These are phyloP conservation scores for Aphidius colemani DNA, from an alignment of 2,888 invertebrate species.

Conservation along the genomic window DNA sequence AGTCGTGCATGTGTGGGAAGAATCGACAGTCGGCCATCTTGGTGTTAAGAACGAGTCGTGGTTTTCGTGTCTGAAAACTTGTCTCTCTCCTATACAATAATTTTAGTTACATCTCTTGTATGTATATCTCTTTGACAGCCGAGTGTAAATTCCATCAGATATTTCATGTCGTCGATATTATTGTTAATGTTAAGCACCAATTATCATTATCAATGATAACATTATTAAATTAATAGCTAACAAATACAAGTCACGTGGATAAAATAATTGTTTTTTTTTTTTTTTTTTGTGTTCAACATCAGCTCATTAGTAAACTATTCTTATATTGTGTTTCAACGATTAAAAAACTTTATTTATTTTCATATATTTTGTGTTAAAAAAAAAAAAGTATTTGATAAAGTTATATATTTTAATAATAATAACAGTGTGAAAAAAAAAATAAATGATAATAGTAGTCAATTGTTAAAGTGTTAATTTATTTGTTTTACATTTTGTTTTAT, in stretches of 20 bases:
- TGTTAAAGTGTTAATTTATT: slow-evolving; percentile 4
- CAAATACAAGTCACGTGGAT: slow-evolving; percentile 23
- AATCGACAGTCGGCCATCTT: slow-evolving; percentile 49
- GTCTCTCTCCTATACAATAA: too few relatives aligned
- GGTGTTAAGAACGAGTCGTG: slow-evolving; percentile 44
- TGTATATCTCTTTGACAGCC: slow-evolving; percentile 25
- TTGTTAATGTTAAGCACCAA: neutral
- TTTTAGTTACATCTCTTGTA: too few relatives aligned
- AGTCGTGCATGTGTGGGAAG: slow-evolving; percentile 16
- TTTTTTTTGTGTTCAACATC: neutral
- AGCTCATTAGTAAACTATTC: too few relatives aligned
- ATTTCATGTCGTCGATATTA: slow-evolving; percentile 21
- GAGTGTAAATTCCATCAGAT: slow-evolving; percentile 13
- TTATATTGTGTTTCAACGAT: too few relatives aligned
- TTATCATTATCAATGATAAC: slow-evolving; percentile 22
- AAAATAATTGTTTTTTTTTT: slow-evolving; percentile 18
- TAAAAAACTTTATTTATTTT: too few relatives aligned
- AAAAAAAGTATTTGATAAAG: too few relatives aligned
- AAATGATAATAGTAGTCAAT: slow-evolving; percentile 2
- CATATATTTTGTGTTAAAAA: too few relatives aligned
- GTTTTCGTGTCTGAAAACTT: slow-evolving; percentile 32
- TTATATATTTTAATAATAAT: neutral
- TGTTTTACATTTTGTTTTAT: neutral
- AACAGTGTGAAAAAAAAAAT: slow-evolving; percentile 3
- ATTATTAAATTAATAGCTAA: too few relatives aligned